Evolutionary conservation across 2,113 vertebrate genomes (phyloP), one percentile per base, ranked within the genome.

Genomic region (Grallaria varia): DNA sequence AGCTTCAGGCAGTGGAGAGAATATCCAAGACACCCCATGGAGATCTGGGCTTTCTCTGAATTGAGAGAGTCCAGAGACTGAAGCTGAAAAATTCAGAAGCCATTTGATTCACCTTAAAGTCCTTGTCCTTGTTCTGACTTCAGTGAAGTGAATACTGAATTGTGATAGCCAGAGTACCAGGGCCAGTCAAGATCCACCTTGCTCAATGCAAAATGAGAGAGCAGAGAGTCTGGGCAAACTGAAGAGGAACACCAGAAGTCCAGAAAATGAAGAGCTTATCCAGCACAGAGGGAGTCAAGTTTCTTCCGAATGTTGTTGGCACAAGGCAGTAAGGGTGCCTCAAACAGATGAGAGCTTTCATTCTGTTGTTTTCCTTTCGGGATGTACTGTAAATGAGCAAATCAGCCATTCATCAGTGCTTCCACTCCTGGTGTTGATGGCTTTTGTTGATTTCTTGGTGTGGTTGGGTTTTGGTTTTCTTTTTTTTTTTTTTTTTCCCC

Each of bases 301-400:
- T 88, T 79, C 67, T 69, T 73, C 39, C 30, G 53, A 50, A 50
- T 24, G 19, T 53, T 59, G 55, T 8, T 80, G 59, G 33, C 74
- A 87, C 14, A 60, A 71, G 45, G 40, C 31, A 42, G 56, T 45
- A 83, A 84, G 30, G 45, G 53, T n/a, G n/a, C 42, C 74, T 87
- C 93, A 93, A 93, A 89, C 35, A 78, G 66, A 76, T 37, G 35
- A 64, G 37, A 93, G 63, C 55, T 90, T 75, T 91, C 49, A 31
- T 93, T 91, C 80, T 94, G 87, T 90, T 80, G 58, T 73, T 85
- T 92, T 87, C 50, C 49, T 87, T 96, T 93, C 7, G 5, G 74
- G 84, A 83, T 53, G 42, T 84, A 56, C 66, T 71, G 7, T 67
- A 82, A 60, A 76, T 59, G 67, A 88, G 42, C 35, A 30, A 69